Evolutionary conservation across 1,140 invertebrate genomes (phyloP).

Genomic region (Drosophila santomea): DNA sequence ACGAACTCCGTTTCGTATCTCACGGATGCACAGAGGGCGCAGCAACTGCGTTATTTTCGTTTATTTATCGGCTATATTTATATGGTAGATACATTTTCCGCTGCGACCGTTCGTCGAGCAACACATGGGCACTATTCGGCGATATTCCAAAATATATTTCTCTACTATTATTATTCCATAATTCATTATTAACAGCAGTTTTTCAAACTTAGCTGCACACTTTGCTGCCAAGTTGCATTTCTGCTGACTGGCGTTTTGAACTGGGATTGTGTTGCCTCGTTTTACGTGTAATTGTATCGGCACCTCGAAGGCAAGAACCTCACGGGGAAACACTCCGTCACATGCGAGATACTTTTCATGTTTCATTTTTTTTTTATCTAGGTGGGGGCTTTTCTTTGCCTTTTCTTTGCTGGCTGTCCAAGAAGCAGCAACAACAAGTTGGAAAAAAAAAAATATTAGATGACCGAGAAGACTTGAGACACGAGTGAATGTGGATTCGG

Average conservation of each 20-base stretch:
- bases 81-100: constrained; percentile 59
- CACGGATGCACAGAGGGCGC: constrained; percentile 65
- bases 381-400: constrained; percentile 46
- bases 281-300: constrained; percentile 70
- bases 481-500: constrained; percentile 25
- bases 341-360: constrained; percentile 69
- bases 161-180: constrained; percentile 14
- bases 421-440: not conserved
- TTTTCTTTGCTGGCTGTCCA: constrained; percentile 1
- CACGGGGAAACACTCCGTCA: constrained; percentile 61
- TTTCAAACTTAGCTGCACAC: constrained; percentile 23
- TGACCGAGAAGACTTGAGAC: constrained; percentile 67
- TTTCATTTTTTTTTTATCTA: constrained; percentile 55
- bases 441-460: constrained; percentile 38
- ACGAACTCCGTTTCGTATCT: constrained; percentile 70
- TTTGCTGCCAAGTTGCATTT: constrained; percentile 51
- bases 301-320: constrained; percentile 75
- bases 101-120: constrained; percentile 10
- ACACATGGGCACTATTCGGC: constrained; percentile 45
- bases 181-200: constrained; percentile 1
- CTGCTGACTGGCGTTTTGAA: constrained; percentile 57
- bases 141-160: constrained; percentile 46
- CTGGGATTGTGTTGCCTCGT: constrained; percentile 34
- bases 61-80: constrained; percentile 70
- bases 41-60: constrained; percentile 67